Base-by-base conservation (phyloP, 1,140 invertebrate species). In the Procambarus virginalis region DNA sequence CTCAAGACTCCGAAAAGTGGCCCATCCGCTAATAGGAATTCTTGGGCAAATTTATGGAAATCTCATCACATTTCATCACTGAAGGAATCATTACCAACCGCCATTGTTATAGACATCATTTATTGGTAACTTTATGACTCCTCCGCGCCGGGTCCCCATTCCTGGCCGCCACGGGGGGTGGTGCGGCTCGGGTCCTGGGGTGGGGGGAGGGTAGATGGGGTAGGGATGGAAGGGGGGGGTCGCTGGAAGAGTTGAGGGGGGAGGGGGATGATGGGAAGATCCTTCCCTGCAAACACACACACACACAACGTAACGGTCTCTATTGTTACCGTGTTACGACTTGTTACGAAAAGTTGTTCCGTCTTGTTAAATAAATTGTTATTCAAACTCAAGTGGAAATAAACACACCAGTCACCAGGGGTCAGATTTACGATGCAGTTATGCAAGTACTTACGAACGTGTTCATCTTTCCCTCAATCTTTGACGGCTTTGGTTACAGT, bases 61-160 rank as follows among this genome's bases (percentile, higher is more conserved):
- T 89, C 87, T 89, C 82, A 89, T 89, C 84, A 89, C 87, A 89
- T 89, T 89, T 84, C 87, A 89, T 89, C 87, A 89, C 87, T 68
- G 58, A 78, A 77, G 81, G 81, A 89, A 89, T 89, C 87, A 89
- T 89, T 89, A 89, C 87, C 75, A 14, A 73, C 10, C 79, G 46
- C 73, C 58, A 84, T 84, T 89, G 87, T 89, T 89, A 89, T 84
- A 76, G 87, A 14, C 81, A 84, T 89, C 87, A 89, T 84, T 89
- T 89, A 89, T 89, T 89, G 87, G 81, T 81, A 89, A 84, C 81
- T 89, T 89, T 89, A 89, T 84, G 87, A 55, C 10, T 49, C 78
- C 55, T 89, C 87, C 55, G 78, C 68, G 87, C 82, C 55, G 87
- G 87, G 87, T 48, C 80, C 45, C 87, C 75, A 89, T 89, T 89